Conservation (phyloP, 2,888 invertebrate species). For the Strigamia crassipes region DNA sequence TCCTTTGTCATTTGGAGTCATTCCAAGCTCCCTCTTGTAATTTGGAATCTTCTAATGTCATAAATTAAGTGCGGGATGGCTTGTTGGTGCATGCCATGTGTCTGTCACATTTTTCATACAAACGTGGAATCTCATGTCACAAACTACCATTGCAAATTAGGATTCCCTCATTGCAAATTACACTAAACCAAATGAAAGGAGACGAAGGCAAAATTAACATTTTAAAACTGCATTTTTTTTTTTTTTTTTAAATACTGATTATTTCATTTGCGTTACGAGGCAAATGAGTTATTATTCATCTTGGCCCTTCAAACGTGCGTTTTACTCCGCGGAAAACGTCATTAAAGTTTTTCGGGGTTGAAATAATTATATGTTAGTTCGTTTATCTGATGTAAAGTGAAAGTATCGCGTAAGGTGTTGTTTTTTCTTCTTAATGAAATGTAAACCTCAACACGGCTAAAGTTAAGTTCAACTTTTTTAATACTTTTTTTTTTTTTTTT, state of each 20-base stretch:
- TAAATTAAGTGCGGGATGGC: slow-evolving; percentile 5
- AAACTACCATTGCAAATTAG: slow-evolving; percentile 21
- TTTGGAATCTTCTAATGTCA: slow-evolving; percentile 21
- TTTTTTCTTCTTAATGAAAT: neutral
- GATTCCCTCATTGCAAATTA: slow-evolving; percentile 10
- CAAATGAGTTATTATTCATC: neutral
- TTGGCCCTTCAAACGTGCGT: neutral
- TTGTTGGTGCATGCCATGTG: slow-evolving; percentile 21
- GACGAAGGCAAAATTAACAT: neutral
- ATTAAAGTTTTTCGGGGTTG: neutral
- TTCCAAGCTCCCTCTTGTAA: slow-evolving; percentile 21
- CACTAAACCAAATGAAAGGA: slow-evolving; percentile 10
- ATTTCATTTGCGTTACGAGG: neutral
- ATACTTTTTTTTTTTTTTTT: neutral
- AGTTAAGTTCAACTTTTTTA: slow-evolving; percentile 1
- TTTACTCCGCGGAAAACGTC: neutral
- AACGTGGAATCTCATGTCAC: slow-evolving; percentile 21
- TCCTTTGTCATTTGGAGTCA: slow-evolving; percentile 21
- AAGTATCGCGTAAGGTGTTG: neutral
- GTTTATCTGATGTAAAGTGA: slow-evolving; percentile 16
- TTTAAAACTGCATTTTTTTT: neutral
- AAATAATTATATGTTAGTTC: neutral
- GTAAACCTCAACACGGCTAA: neutral
- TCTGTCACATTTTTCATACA: slow-evolving; percentile 21
- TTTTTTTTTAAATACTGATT: neutral